Conservation (phyloP, 2,113 vertebrate species). For the Apaloderma vittatum region DNA sequence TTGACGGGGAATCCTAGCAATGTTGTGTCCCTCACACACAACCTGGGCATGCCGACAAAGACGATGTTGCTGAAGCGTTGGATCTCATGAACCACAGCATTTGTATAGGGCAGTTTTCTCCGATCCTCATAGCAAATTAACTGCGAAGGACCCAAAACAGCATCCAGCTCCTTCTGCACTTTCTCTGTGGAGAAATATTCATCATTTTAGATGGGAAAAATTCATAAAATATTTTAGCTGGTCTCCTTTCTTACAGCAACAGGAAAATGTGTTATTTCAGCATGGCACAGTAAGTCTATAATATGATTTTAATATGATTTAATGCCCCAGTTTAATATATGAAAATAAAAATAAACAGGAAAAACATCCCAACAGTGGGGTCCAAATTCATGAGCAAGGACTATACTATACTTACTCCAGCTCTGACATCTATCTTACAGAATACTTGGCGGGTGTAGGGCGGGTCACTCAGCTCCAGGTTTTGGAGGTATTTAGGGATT, state of each 20-base stretch:
- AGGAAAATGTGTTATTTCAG: not conserved
- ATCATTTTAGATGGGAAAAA: not conserved
- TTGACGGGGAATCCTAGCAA: constrained; percentile 1
- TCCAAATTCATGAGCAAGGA: not conserved
- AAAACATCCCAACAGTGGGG: not conserved
- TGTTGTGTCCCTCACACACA: constrained; percentile 32
- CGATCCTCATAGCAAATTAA: constrained; percentile 44
- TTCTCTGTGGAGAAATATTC: constrained; percentile 37
- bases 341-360: not conserved
- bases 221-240: not conserved
- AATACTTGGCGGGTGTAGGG: not conserved
- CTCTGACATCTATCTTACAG: not conserved
- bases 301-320: not conserved
- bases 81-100: constrained; percentile 51
- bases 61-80: constrained; percentile 66
- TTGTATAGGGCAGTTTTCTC: constrained; percentile 26
- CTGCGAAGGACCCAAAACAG: not conserved
- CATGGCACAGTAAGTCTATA: not conserved
- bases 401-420: not conserved
- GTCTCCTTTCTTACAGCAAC: not conserved
- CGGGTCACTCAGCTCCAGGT: not conserved
- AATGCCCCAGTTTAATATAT: not conserved
- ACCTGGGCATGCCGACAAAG: not conserved
- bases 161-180: constrained; percentile 72
- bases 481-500: not conserved